These are phyloP conservation scores for Antitype chi DNA, from an alignment of 2,888 invertebrate genomes.

Conservation along the genomic window DNA sequence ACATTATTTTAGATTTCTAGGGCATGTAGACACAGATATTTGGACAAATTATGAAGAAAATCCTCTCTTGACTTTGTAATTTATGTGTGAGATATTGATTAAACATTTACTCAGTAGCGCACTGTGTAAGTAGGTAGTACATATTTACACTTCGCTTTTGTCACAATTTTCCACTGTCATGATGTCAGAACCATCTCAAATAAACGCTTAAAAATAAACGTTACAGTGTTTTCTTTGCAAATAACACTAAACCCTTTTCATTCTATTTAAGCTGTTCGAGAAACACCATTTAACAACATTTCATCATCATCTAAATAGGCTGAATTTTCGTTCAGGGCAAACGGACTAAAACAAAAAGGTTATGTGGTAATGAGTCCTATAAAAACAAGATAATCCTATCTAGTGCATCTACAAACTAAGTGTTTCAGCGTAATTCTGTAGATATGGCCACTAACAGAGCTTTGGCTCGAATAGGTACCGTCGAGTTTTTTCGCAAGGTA, in stretches of 20 bases:
- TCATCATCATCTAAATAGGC: neutral
- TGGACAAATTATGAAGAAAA: slow-evolving; percentile 29
- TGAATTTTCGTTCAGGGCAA: slow-evolving; percentile 1
- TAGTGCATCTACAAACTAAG: slow-evolving; percentile 26
- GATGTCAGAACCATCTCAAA: slow-evolving; percentile 44
- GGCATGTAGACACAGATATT: slow-evolving; percentile 25
- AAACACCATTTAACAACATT: slow-evolving; percentile 34
- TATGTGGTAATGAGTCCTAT: slow-evolving; percentile 10
- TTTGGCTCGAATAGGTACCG: slow-evolving; percentile 26
- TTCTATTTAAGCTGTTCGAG: slow-evolving; percentile 41
- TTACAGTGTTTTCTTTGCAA: slow-evolving; percentile 35
- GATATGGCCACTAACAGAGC: slow-evolving; percentile 50
- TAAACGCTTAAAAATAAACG: slow-evolving; percentile 39
- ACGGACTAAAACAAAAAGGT: slow-evolving; percentile 13
- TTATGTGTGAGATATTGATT: slow-evolving; percentile 29
- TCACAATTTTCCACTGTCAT: slow-evolving; percentile 60
- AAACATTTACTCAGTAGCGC: slow-evolving; percentile 38
- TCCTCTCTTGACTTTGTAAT: slow-evolving; percentile 21
- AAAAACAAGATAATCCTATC: slow-evolving; percentile 29
- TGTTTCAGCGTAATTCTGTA: slow-evolving; percentile 35
- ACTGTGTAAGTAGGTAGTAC: slow-evolving; percentile 29
- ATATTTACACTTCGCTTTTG: slow-evolving; percentile 48
- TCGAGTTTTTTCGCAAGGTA: slow-evolving; percentile 11
- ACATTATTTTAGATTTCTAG: slow-evolving; percentile 13
- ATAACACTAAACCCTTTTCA: slow-evolving; percentile 38